Evolutionary conservation across 2,113 vertebrate species (phyloP).

Genomic region (Amphilophus citrinellus): DNA sequence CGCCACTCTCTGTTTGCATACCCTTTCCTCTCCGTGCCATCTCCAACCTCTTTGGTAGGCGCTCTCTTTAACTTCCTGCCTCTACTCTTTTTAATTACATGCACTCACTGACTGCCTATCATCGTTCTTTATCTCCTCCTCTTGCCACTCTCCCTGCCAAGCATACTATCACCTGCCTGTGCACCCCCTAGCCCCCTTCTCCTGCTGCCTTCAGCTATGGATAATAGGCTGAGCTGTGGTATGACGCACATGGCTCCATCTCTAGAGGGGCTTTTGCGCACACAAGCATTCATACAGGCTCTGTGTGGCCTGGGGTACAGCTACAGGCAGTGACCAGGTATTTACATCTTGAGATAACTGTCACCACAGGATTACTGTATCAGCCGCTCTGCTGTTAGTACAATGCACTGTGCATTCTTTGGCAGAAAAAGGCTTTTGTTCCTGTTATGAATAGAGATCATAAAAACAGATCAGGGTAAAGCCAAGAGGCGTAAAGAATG

Average conservation of each 20-base stretch:
- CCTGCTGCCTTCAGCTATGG: slow-evolving; percentile 60
- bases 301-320: slow-evolving; percentile 57
- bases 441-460: slow-evolving; percentile 28
- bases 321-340: slow-evolving; percentile 60
- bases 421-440: slow-evolving; percentile 55
- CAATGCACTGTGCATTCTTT: slow-evolving; percentile 55
- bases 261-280: slow-evolving; percentile 71
- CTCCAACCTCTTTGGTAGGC: background rate
- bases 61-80: background rate
- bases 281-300: slow-evolving; percentile 71
- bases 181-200: slow-evolving; percentile 38
- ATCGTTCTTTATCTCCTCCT: slow-evolving; percentile 40
- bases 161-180: slow-evolving; percentile 55
- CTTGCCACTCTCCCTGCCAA: slow-evolving; percentile 23
- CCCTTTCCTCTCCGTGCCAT: background rate
- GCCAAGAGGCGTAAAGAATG: background rate
- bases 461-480: slow-evolving; percentile 23
- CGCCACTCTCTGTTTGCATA: background rate
- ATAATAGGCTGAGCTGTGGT: slow-evolving; percentile 74
- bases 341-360: slow-evolving; percentile 74
- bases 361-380: slow-evolving; percentile 67
- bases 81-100: slow-evolving; percentile 23
- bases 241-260: slow-evolving; percentile 75
- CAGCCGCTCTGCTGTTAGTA: slow-evolving; percentile 42
- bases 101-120: slow-evolving; percentile 1